phyloP scores from a whole-genome alignment of 2,888 invertebrate species.

The Cordilura impudica region DNA sequence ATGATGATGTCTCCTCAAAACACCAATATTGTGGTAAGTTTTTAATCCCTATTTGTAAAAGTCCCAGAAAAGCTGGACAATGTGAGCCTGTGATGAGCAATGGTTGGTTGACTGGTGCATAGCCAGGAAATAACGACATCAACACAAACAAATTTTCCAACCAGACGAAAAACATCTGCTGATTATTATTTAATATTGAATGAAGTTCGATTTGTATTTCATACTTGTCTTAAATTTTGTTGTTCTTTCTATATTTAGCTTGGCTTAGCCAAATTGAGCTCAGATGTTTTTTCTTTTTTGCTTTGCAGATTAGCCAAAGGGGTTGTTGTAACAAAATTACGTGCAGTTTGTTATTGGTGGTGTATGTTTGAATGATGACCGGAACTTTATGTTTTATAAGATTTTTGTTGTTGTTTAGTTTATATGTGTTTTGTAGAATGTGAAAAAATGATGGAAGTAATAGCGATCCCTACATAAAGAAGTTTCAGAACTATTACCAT shows the following conservation, averaged over 20 bases:
- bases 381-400: slow-evolving; percentile 37
- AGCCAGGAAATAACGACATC: slow-evolving; percentile 66
- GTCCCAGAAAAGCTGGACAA: neutral
- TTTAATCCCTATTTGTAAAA: neutral
- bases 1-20: slow-evolving; percentile 58
- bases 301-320: slow-evolving; percentile 63
- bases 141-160: slow-evolving; percentile 48
- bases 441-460: no score
- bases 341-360: slow-evolving; percentile 12
- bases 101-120: slow-evolving; percentile 11
- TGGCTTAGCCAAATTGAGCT: slow-evolving; percentile 62
- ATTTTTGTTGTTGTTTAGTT: neutral
- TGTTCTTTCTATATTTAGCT: slow-evolving; percentile 37
- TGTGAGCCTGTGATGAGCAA: neutral
- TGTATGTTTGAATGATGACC: slow-evolving; percentile 52
- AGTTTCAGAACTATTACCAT: no score
- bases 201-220: slow-evolving; percentile 56
- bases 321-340: slow-evolving; percentile 59
- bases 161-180: slow-evolving; percentile 64
- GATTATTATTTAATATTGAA: slow-evolving; percentile 52
- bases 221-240: slow-evolving; percentile 33
- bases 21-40: slow-evolving; percentile 22
- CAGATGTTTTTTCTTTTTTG: slow-evolving; percentile 59
- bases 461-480: no score
- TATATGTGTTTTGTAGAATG: no score